These are phyloP conservation scores for Papilio dardanus DNA, from an alignment of 1,140 invertebrate genomes.

Conservation along the genomic window DNA sequence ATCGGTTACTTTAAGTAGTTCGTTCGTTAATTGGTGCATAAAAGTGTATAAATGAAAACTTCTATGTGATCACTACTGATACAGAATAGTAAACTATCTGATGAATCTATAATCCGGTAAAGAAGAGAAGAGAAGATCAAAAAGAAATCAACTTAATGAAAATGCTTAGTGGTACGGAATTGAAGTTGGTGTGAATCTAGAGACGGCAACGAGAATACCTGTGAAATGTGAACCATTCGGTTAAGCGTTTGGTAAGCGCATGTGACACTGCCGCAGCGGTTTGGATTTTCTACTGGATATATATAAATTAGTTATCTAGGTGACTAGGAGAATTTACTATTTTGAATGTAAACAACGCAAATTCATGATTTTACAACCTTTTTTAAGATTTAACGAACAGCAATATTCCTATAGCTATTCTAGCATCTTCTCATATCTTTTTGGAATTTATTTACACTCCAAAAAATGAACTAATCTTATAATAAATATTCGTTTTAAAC, in stretches of 20 bases:
- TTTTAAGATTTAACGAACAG: too few species aligned
- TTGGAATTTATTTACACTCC: neutral
- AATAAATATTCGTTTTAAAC: conserved; percentile 24
- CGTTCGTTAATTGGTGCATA: too few species aligned
- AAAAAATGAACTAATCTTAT: neutral
- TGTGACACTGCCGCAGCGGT: conserved; percentile 54
- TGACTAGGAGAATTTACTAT: conserved; percentile 38
- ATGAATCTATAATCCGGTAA: too few species aligned
- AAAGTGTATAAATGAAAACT: too few species aligned
- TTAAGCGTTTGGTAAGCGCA: conserved; percentile 42
- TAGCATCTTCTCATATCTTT: too few species aligned
- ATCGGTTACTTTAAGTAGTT: too few species aligned
- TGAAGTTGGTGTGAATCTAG: neutral
- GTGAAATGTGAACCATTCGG: conserved; percentile 41
- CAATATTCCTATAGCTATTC: too few species aligned
- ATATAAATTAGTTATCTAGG: conserved; percentile 48
- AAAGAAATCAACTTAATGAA: neutral
- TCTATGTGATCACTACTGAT: too few species aligned
- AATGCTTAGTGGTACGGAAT: neutral
- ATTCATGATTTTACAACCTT: too few species aligned
- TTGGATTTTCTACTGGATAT: conserved; percentile 54
- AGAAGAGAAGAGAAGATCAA: too few species aligned
- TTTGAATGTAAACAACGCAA: conserved; percentile 8
- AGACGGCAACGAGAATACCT: conserved; percentile 35
- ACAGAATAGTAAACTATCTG: too few species aligned